phyloP scores from a whole-genome alignment of 2,888 invertebrate species.

The Camponotus fellah region DNA sequence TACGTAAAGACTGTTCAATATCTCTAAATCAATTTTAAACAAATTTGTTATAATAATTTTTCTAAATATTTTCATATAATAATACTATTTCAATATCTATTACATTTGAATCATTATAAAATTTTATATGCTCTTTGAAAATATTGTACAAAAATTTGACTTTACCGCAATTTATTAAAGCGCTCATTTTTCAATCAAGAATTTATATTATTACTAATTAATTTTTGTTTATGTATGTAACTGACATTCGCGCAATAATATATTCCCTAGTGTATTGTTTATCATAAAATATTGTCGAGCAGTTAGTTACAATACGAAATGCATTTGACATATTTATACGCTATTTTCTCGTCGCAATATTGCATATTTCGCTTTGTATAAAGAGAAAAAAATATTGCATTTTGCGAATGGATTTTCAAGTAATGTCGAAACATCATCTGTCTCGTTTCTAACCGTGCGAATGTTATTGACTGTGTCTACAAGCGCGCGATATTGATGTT shows the following conservation, averaged over 20 bases:
- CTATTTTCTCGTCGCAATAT: constrained; percentile 20
- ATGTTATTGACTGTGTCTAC: constrained; percentile 49
- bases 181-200: neutral
- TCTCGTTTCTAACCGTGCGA: constrained; percentile 35
- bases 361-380: constrained; percentile 25
- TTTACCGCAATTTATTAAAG: constrained; percentile 18
- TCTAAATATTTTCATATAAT: neutral
- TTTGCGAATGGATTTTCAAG: constrained; percentile 49
- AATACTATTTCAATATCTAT: neutral
- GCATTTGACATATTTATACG: constrained; percentile 26
- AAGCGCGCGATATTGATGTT: constrained; percentile 44
- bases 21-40: neutral
- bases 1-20: neutral
- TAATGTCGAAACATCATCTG: constrained; percentile 48
- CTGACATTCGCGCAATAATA: constrained; percentile 11
- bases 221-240: constrained; percentile 14
- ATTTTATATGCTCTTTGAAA: neutral
- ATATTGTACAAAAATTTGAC: neutral
- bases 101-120: neutral
- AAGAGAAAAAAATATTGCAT: constrained; percentile 24
- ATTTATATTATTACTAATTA: constrained; percentile 13
- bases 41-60: neutral
- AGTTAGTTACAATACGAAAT: constrained; percentile 2
- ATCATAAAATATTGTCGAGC: constrained; percentile 42
- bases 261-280: constrained; percentile 27